phyloP scores from a whole-genome alignment of 2,797 vertebrate genomes.

The Eptatretus atami region DNA sequence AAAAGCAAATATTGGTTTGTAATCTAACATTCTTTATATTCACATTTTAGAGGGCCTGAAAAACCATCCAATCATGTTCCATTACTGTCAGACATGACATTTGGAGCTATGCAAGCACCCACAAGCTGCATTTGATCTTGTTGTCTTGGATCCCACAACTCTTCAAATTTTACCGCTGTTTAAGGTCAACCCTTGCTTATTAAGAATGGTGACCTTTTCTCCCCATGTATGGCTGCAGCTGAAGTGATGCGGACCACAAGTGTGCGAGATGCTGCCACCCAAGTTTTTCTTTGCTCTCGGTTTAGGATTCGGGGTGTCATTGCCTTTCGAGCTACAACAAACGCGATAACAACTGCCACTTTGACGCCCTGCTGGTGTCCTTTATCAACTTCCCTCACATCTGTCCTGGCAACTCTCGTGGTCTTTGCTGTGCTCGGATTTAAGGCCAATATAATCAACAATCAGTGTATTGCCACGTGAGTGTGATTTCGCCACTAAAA shows the following conservation, averaged over 20 bases:
- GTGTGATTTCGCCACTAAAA: slow-evolving; percentile 12
- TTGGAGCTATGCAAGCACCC: no score
- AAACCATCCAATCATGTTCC: no score
- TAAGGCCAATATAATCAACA: slow-evolving; percentile 89
- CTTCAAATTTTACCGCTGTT: no score
- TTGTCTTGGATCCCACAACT: no score
- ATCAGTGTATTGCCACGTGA: slow-evolving; percentile 69
- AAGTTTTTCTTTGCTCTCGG: slow-evolving; percentile 84
- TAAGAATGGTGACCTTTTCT: no score
- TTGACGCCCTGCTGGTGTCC: slow-evolving; percentile 57
- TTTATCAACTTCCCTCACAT: slow-evolving; percentile 80
- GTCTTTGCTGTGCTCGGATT: slow-evolving; percentile 85
- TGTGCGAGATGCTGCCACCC: slow-evolving; percentile 72
- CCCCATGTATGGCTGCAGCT: slow-evolving; percentile 16
- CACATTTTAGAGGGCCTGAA: no score
- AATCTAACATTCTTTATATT: no score
- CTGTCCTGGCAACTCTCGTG: slow-evolving; percentile 59
- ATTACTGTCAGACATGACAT: no score
- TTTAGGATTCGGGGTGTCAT: slow-evolving; percentile 70
- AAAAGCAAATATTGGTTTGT: no score
- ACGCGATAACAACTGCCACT: slow-evolving; percentile 86
- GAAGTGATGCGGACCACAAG: slow-evolving; percentile 82
- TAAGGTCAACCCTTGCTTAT: no score
- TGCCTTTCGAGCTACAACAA: slow-evolving; percentile 89
- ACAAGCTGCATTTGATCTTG: no score